phyloP scores from a whole-genome alignment of 2,888 invertebrate genomes.

The Chrysolina haemoptera region DNA sequence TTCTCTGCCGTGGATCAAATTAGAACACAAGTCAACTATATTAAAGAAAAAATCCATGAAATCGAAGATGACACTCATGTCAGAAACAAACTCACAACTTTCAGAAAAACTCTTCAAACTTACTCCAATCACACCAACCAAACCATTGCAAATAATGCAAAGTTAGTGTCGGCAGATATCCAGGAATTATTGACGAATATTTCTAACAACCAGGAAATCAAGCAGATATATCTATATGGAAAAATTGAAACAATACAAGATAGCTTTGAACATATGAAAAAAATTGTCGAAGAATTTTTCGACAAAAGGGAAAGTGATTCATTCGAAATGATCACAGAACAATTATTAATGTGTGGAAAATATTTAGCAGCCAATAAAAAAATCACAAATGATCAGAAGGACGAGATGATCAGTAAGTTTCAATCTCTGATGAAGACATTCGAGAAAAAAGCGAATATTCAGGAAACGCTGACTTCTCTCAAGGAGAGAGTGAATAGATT shows the following conservation, averaged over 20 bases:
- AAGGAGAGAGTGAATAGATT: conserved; percentile 56
- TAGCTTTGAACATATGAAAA: conserved; percentile 35
- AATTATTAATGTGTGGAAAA: conserved; percentile 38
- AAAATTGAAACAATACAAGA: conserved; percentile 42
- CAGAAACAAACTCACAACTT: conserved; percentile 49
- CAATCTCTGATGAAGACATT: conserved; percentile 38
- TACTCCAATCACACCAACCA: conserved; percentile 45
- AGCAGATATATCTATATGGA: conserved; percentile 28
- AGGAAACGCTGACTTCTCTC: conserved; percentile 44
- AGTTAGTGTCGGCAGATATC: conserved; percentile 49
- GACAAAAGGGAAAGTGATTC: conserved; percentile 45
- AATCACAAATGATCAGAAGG: conserved; percentile 41
- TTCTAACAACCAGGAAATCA: conserved; percentile 27
- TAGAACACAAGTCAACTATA: conserved; percentile 52
- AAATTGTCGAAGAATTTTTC: conserved; percentile 41
- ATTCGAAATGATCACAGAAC: conserved; percentile 43
- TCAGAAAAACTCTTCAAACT: conserved; percentile 39
- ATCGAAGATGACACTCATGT: conserved; percentile 46
- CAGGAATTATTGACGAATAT: conserved; percentile 41
- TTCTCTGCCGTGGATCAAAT: conserved; percentile 54
- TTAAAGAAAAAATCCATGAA: conserved; percentile 52
- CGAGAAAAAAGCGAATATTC: conserved; percentile 43
- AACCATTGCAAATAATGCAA: conserved; percentile 49
- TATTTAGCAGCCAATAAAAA: conserved; percentile 40
- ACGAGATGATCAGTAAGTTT: conserved; percentile 50